Percentiles rank a stretch among this genome's conserved stretches.
phyloP scores from a whole-genome alignment of 2,888 invertebrate genomes.

The Stegophylla sp. region DNA sequence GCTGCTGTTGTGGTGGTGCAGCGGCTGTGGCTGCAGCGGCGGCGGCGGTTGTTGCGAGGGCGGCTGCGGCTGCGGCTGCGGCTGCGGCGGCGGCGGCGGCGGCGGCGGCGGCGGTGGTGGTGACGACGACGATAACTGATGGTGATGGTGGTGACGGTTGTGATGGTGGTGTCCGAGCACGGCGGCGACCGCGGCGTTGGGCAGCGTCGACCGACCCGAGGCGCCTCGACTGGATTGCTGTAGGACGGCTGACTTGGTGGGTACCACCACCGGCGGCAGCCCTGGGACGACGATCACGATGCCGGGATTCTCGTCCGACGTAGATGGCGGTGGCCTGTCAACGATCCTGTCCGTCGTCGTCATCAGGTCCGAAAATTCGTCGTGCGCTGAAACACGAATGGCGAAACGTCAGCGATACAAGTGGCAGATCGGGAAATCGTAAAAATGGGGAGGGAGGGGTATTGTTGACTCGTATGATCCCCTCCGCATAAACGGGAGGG shows the following conservation, averaged over 20 bases:
- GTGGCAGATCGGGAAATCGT: no score
- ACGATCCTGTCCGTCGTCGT: constrained; percentile 6
- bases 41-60: background rate
- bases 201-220: no score
- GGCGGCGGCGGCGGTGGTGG: background rate
- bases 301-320: background rate
- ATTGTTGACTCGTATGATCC: no score
- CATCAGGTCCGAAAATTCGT: constrained; percentile 17
- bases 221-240: background rate
- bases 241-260: background rate
- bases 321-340: background rate
- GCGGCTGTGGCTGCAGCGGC: background rate
- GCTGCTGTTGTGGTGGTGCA: background rate
- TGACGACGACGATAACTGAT: background rate
- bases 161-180: background rate
- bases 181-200: background rate
- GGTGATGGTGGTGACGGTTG: background rate
- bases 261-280: background rate
- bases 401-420: no score
- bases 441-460: no score
- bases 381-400: constrained; percentile 51
- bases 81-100: background rate
- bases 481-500: no score
- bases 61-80: background rate
- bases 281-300: background rate